phyloP scores from a whole-genome alignment of 2,797 vertebrate genomes.

The Arctocebus calabarensis region DNA sequence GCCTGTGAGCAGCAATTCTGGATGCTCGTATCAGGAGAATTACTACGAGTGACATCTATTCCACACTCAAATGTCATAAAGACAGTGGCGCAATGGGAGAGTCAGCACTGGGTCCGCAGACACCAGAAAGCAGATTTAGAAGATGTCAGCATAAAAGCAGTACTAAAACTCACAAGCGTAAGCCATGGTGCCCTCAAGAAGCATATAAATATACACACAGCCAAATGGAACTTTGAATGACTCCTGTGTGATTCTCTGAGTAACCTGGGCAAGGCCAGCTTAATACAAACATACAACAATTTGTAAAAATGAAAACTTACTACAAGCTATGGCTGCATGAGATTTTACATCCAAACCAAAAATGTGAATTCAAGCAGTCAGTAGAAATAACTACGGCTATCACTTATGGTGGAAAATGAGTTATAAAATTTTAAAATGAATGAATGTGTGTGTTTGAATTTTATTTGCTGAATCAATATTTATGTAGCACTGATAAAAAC shows the following conservation, averaged over 20 bases:
- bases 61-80: constrained; percentile 52
- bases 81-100: constrained; percentile 77
- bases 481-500: background rate
- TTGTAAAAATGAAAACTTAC: constrained; percentile 61
- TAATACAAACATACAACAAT: constrained; percentile 52
- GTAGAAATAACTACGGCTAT: background rate
- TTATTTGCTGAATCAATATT: background rate
- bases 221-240: constrained; percentile 65
- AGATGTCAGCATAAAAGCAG: constrained; percentile 79
- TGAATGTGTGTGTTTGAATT: background rate
- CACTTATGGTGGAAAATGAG: background rate
- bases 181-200: constrained; percentile 78
- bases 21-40: constrained; percentile 59
- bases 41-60: constrained; percentile 74
- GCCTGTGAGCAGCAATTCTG: constrained; percentile 34
- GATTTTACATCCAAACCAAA: background rate
- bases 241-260: constrained; percentile 34
- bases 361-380: background rate
- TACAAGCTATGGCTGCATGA: background rate
- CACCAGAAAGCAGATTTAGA: constrained; percentile 76
- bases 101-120: constrained; percentile 81
- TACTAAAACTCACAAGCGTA: constrained; percentile 78
- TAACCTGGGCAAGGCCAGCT: constrained; percentile 64
- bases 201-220: constrained; percentile 61
- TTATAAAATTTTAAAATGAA: background rate